Evolutionary conservation across 1,140 invertebrate species (phyloP), one percentile per base, ranked within the genome.

Genomic region (Aphis craccivora): DNA sequence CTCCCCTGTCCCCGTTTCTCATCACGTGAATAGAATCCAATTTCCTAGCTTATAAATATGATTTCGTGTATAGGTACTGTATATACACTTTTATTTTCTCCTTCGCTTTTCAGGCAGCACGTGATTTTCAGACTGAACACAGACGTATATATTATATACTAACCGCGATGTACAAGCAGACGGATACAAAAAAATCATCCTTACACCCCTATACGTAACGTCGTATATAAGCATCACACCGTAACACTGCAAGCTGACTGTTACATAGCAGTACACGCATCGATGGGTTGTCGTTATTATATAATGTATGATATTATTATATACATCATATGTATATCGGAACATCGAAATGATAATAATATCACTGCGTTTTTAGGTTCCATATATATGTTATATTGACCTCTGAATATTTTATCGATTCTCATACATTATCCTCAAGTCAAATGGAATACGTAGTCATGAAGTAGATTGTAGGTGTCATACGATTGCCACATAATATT

Each of bases 11-110:
- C 4, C 53, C 5, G 5, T 30, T 18, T 91, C 30, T 81, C 60
- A 76, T 67, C 90, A 22, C 90, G 67, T 76, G 90, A 76, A 92
- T 48, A 37, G 91, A 83, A 83, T 92, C 91, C 91, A 92, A 92
- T 92, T 92, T 92, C 67, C 76, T 37, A 83, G 91, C 60, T 92
- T 51, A 81, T 83, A 92, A 76, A 89, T 55, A 89, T 55, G 89
- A 43, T 60, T 67, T 45, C 55, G 55, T 67, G 53, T 51, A 40
- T 40, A n/a, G n/a, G n/a, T n/a, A 40, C 37, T 40, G 7, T 48
- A 14, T 88, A 18, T 9, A 67, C 55, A 43, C 37, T 43, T 60
- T 67, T 90, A 20, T 90, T 60, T 40, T 60, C 37, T 40, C 14
- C 60, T 76, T 76, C 60, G 60, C 30, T 76, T 76, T 76, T 76